These are phyloP conservation scores for Hyposoter didymator DNA, from an alignment of 2,888 invertebrate species.

Conservation along the genomic window DNA sequence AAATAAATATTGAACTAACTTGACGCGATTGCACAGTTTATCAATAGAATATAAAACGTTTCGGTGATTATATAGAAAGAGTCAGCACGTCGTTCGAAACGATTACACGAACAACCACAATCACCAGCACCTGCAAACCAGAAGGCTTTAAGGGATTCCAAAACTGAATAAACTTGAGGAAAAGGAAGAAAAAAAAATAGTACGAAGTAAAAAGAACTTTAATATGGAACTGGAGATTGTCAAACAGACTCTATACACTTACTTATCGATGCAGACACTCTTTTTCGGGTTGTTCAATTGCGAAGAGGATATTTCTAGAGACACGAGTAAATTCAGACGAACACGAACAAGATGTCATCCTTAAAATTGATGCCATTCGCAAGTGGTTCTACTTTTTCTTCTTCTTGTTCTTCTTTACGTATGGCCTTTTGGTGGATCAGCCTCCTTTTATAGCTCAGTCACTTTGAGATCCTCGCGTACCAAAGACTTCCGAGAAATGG, in stretches of 20 bases:
- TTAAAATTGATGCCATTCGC: conserved; percentile 46
- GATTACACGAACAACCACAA: background rate
- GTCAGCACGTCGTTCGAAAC: background rate
- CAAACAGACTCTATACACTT: background rate
- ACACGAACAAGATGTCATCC: conserved; percentile 2
- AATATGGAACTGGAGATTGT: background rate
- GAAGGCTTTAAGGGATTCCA: background rate
- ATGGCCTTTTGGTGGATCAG: conserved; percentile 39
- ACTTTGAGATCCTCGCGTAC: conserved; percentile 53
- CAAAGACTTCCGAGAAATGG: conserved; percentile 22
- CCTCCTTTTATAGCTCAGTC: conserved; percentile 56
- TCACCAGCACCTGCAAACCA: background rate
- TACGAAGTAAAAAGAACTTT: background rate
- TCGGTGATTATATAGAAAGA: conserved; percentile 1
- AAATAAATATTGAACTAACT: background rate
- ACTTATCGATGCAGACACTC: background rate
- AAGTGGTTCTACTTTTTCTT: conserved; percentile 25
- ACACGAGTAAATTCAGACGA: background rate
- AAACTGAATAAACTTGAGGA: background rate
- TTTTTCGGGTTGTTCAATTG: conserved; percentile 18
- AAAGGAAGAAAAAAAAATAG: background rate
- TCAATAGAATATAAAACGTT: background rate
- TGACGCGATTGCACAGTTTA: background rate
- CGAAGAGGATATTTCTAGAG: background rate
- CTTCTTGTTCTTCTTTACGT: background rate